phyloP scores from a whole-genome alignment of 2,113 vertebrate genomes.

The Promerops cafer region DNA sequence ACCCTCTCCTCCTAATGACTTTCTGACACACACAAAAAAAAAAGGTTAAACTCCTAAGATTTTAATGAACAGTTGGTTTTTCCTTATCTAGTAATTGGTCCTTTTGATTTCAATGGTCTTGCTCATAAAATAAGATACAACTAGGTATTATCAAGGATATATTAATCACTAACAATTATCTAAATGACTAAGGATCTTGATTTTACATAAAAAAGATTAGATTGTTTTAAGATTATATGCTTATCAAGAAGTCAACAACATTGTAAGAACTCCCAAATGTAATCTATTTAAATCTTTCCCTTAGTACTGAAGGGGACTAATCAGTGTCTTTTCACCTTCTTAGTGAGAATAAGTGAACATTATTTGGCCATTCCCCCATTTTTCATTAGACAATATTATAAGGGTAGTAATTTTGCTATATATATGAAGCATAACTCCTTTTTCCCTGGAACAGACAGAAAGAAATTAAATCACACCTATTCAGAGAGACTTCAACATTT shows the following conservation, averaged over 20 bases:
- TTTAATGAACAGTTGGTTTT: background rate
- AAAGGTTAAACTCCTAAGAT: background rate
- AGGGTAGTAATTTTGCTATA: background rate
- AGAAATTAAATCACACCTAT: background rate
- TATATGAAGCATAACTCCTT: background rate
- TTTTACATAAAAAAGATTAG: constrained; percentile 13
- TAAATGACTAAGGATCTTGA: constrained; percentile 13
- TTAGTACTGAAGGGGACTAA: background rate
- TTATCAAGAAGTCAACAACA: background rate
- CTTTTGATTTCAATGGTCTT: constrained; percentile 18
- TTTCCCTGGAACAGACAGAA: background rate
- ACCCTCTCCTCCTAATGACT: background rate
- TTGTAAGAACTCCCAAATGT: background rate
- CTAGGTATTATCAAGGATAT: background rate
- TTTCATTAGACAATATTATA: background rate
- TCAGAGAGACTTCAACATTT: background rate
- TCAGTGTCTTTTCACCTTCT: background rate
- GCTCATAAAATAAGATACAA: background rate
- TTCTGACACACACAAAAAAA: background rate
- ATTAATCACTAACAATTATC: constrained; percentile 28
- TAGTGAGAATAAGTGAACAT: background rate
- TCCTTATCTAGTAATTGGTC: constrained; percentile 14
- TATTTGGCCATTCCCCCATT: background rate
- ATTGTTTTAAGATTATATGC: background rate
- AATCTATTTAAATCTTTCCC: background rate